phyloP scores from a whole-genome alignment of 2,888 invertebrate genomes.

The Pristionchus arcanus region DNA sequence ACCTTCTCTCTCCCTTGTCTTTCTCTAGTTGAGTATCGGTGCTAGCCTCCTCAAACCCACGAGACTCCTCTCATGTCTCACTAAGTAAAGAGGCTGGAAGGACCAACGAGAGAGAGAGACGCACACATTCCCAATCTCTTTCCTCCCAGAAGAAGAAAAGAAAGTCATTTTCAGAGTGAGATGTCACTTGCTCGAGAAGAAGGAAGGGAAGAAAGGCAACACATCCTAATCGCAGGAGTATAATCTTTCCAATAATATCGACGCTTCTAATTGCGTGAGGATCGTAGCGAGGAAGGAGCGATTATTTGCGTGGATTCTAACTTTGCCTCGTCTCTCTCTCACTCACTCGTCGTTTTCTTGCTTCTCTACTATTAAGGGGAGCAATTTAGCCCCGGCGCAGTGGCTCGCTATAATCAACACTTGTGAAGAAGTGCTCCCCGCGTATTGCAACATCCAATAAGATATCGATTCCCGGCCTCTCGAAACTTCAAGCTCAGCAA shows the following conservation, averaged over 20 bases:
- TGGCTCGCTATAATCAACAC: conserved; percentile 43
- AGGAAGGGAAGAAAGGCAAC: background rate
- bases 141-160: background rate
- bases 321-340: background rate
- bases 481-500: background rate
- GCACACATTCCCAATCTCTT: conserved; percentile 9
- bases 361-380: conserved; percentile 42
- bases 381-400: conserved; percentile 44
- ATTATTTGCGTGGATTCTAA: conserved; percentile 27
- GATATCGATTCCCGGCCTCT: background rate
- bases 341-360: conserved; percentile 17
- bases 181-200: conserved; percentile 7
- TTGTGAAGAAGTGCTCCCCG: background rate
- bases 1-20: background rate
- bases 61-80: conserved; percentile 45
- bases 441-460: background rate
- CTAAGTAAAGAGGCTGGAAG: conserved; percentile 47
- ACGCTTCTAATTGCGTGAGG: background rate
- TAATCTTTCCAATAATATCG: conserved; percentile 3
- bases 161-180: conserved; percentile 22
- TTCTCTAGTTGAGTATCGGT: conserved; percentile 33
- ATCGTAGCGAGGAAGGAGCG: background rate
- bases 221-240: background rate
- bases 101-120: background rate
- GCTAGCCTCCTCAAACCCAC: conserved; percentile 2